Evolutionary conservation across 2,797 vertebrate genomes (phyloP).

Genomic region (Discoglossus pictus): DNA sequence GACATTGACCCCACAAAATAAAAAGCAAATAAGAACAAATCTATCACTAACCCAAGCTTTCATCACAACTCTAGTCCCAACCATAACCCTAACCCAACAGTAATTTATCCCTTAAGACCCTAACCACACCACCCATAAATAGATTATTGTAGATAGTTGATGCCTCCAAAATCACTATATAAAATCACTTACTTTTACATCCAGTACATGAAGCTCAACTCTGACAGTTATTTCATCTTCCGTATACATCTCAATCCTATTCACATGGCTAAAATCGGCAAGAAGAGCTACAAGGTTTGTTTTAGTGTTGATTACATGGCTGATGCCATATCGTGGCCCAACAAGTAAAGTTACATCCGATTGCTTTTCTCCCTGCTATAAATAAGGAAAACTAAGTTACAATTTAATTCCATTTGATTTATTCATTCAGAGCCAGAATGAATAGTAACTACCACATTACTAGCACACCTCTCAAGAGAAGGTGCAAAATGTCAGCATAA

Average conservation of each 20-base stretch:
- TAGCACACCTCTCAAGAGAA: neutral
- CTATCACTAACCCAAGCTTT: no score
- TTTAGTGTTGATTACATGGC: slow-evolving; percentile 98
- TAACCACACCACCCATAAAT: no score
- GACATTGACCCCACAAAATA: no score
- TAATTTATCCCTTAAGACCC: no score
- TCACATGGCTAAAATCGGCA: slow-evolving; percentile 97
- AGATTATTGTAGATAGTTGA: no score
- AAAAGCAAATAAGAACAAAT: no score
- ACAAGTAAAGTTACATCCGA: slow-evolving; percentile 95
- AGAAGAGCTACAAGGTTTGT: slow-evolving; percentile 95
- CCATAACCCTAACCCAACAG: no score
- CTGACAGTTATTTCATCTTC: slow-evolving; percentile 89
- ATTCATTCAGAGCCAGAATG: no score
- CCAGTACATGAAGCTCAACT: slow-evolving; percentile 96
- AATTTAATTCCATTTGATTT: neutral
- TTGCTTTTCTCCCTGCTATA: slow-evolving; percentile 94
- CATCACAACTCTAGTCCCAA: no score
- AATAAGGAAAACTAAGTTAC: slow-evolving; percentile 49
- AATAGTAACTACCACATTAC: no score
- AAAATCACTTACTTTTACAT: slow-evolving; percentile 84
- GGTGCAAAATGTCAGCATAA: slow-evolving; percentile 30
- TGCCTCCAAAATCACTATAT: neutral
- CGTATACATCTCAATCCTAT: slow-evolving; percentile 97
- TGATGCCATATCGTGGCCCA: slow-evolving; percentile 95